Evolutionary conservation across 2,113 vertebrate genomes (phyloP), one percentile per base, ranked within the genome.

Genomic region (Struthio camelus): DNA sequence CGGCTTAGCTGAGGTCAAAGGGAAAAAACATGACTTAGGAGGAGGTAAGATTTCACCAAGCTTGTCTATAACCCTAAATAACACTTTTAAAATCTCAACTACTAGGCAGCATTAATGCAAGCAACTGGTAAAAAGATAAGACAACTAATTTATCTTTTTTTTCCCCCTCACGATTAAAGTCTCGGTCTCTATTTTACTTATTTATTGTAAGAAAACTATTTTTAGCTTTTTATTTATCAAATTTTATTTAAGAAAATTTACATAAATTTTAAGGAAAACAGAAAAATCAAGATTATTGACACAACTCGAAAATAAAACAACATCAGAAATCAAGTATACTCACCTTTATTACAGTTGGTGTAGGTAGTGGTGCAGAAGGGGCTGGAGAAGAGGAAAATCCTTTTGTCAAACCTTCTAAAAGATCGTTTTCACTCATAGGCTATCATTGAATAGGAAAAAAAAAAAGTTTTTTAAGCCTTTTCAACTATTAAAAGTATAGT

Each of bases 351-450:
- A 97, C 96, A n/a, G 10, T 3, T 54, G 96, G 16, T 19, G 59
- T 9, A 25, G 69, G 77, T 16, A 87, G 72, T 12, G 59, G 80
- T 48, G 94, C 86, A 69, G 97, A 17, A 42, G 89, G 38, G 32
- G 87, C 90, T 17, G 96, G 83, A 56, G 95, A 90, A 67, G 30
- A 40, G 6, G 87, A 78, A 94, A 98, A 98, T 12, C 97, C 98
- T 95, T 96, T 59, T 36, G 97, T 98, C 88, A 98, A 90, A 51
- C 97, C 97, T 53, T 98, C 97, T 7, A 98, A 72, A 28, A 98
- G 93, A 14, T 98, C 95, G 46, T 95, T 97, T 44, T 98, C 98
- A 67, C 91, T 98, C 97, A 98, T 46, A 40, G 94, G 72, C 98
- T 98, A 89, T 6, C 90, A 94, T 56, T 87, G 36, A 53, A 69